Evolutionary conservation across 2,797 vertebrate species (phyloP).

Genomic region (Periparus ater): DNA sequence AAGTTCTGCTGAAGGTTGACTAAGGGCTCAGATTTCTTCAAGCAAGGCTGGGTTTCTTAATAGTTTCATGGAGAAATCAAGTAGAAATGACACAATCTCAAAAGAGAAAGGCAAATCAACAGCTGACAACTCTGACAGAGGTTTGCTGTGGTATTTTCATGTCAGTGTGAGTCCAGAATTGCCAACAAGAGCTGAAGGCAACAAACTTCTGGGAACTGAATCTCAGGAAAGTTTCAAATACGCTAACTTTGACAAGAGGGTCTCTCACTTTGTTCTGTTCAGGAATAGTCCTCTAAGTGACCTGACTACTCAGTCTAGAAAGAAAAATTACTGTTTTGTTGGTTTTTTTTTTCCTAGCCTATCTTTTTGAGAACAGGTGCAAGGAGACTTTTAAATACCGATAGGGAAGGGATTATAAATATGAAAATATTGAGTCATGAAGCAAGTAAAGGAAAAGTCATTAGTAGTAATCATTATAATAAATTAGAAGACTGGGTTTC

Average conservation of each 20-base stretch:
- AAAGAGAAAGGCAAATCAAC: neutral
- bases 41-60: neutral
- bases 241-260: neutral
- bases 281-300: neutral
- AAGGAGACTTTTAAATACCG: neutral
- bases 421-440: neutral
- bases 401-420: neutral
- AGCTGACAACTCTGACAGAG: neutral
- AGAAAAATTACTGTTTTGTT: neutral
- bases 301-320: neutral
- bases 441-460: neutral
- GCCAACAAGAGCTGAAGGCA: neutral
- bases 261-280: neutral
- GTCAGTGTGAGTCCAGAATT: neutral
- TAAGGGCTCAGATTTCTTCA: neutral
- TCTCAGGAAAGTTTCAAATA: neutral
- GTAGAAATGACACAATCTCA: neutral
- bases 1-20: neutral
- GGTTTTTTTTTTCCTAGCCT: neutral
- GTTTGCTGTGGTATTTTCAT: neutral
- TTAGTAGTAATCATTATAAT: neutral
- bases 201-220: neutral
- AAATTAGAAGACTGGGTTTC: neutral
- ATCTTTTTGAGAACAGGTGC: neutral
- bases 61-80: neutral